These are phyloP conservation scores for Ganaspis sp. DNA, from an alignment of 1,140 invertebrate genomes.

Conservation along the genomic window DNA sequence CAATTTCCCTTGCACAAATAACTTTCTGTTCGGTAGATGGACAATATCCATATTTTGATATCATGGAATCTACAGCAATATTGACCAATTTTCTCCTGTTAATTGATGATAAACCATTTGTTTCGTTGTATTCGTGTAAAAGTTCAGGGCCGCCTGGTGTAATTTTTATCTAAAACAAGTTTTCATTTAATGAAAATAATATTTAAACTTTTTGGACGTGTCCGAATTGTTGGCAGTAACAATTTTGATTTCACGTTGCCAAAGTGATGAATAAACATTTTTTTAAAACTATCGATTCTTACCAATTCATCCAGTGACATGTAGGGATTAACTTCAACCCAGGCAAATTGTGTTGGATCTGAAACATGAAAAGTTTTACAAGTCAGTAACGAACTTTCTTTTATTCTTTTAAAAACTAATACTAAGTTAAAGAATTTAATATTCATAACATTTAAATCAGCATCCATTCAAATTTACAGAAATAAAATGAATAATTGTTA, in stretches of 20 bases:
- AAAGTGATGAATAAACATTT: background rate
- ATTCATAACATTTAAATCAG: background rate
- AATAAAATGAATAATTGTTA: background rate
- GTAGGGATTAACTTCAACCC: background rate
- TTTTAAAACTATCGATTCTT: background rate
- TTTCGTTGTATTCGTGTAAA: background rate
- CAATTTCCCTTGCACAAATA: background rate
- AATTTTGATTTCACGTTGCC: background rate
- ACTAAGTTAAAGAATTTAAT: background rate
- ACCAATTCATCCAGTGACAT: background rate
- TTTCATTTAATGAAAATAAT: background rate
- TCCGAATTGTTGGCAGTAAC: background rate
- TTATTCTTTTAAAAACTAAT: background rate
- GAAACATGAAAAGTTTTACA: background rate
- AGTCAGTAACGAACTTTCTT: background rate
- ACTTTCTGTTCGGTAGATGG: background rate
- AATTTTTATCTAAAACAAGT: background rate
- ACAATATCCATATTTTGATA: conserved; percentile 3
- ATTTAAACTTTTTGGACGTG: background rate
- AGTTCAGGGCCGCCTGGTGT: background rate
- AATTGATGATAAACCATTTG: background rate
- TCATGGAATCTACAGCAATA: background rate
- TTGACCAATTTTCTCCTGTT: conserved; percentile 1
- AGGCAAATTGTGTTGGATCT: background rate
- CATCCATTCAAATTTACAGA: background rate